Conservation (phyloP, 2,888 invertebrate genomes). For the Yponomeuta evonymella region DNA sequence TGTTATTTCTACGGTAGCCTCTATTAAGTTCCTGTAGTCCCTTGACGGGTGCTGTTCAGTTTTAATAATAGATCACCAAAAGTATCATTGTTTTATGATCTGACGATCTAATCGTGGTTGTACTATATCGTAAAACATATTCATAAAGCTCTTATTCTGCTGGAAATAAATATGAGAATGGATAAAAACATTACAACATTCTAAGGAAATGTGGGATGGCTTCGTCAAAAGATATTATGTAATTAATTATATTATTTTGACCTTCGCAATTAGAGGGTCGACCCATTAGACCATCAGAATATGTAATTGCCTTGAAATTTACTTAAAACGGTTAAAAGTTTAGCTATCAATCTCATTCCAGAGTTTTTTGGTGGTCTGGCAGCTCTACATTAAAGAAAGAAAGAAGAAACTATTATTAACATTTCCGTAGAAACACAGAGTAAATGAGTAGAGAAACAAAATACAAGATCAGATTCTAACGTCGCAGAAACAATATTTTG, state of each 20-base stretch:
- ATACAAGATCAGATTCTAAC: no score
- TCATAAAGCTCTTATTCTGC: not conserved
- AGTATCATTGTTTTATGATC: not conserved
- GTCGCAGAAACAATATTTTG: no score
- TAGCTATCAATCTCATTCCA: not conserved
- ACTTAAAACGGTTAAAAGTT: not conserved
- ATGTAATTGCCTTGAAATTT: conserved; percentile 1
- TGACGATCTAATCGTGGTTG: not conserved
- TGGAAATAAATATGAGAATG: no score
- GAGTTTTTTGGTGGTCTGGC: not conserved
- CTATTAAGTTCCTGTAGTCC: not conserved
- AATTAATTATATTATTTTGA: conserved; percentile 2
- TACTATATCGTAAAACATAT: not conserved
- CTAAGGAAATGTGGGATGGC: no score
- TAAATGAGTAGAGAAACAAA: no score
- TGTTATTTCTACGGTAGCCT: not conserved
- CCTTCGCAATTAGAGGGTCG: not conserved
- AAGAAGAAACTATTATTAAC: no score
- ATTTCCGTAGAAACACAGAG: no score
- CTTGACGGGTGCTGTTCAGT: not conserved
- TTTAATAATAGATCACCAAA: not conserved
- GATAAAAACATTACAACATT: no score
- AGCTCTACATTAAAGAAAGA: no score
- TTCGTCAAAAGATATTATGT: no score
- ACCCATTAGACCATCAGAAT: not conserved